Percentiles rank a stretch among this genome's conserved stretches.
Evolutionary conservation across 2,797 vertebrate species (phyloP).

Genomic region (Notolepis coatsorum): DNA sequence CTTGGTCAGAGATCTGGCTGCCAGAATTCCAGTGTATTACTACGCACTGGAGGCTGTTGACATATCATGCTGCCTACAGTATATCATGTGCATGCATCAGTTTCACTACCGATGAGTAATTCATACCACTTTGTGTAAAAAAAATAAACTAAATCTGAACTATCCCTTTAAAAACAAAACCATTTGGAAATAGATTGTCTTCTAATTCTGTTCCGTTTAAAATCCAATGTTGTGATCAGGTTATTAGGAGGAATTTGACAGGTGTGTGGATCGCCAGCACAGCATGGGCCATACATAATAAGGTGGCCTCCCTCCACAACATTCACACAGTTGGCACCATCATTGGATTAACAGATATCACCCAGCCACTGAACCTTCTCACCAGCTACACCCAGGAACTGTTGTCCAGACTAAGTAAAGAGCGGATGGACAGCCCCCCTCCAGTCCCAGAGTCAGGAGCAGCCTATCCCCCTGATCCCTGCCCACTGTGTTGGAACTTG

Average conservation of each 20-base stretch:
- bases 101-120: too few species aligned
- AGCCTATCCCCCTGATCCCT: conserved; percentile 61
- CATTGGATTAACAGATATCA: conserved; percentile 82
- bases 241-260: conserved; percentile 75
- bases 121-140: too few species aligned
- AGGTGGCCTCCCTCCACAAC: conserved; percentile 55
- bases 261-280: conserved; percentile 91
- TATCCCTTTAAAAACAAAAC: too few species aligned
- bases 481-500: conserved; percentile 78
- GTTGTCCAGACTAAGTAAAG: conserved; percentile 62
- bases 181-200: too few species aligned
- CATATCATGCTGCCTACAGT: too few species aligned
- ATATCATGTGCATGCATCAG: too few species aligned
- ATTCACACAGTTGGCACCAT: conserved; percentile 85
- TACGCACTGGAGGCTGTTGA: too few species aligned
- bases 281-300: conserved; percentile 79
- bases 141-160: too few species aligned
- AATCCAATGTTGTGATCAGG: conserved; percentile 67
- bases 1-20: too few species aligned
- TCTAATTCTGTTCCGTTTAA: too few species aligned
- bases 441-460: neutral
- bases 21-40: too few species aligned
- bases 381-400: conserved; percentile 67
- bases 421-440: neutral
- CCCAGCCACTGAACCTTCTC: conserved; percentile 66